Conservation (phyloP, 2,113 vertebrate species). For the Malurus cyaneus region DNA sequence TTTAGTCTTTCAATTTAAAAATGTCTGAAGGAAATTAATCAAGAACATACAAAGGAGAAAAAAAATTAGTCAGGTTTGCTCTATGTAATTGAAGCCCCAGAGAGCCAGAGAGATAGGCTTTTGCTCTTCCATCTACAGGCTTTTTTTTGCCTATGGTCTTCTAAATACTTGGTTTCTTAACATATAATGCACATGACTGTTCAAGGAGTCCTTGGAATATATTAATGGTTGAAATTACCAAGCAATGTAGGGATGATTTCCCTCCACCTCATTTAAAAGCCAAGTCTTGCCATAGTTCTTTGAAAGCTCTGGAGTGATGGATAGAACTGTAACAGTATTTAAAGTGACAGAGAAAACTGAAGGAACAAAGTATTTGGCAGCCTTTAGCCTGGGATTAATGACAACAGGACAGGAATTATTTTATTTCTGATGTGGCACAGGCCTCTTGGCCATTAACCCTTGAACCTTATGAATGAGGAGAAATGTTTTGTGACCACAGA, state of each 20-base stretch:
- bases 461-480: not conserved
- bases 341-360: not conserved
- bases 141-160: conserved; percentile 17
- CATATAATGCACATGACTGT: not conserved
- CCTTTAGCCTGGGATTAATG: not conserved
- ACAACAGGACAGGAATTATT: not conserved
- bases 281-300: not conserved
- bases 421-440: not conserved
- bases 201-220: not conserved
- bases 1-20: conserved; percentile 36
- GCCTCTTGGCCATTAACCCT: not conserved
- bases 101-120: not conserved
- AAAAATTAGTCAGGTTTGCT: not conserved
- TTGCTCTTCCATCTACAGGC: not conserved
- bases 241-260: not conserved
- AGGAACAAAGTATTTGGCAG: conserved; percentile 17
- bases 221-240: not conserved
- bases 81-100: conserved; percentile 4
- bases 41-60: not conserved
- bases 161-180: not conserved
- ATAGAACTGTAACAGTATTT: not conserved
- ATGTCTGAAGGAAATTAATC: conserved; percentile 37
- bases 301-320: not conserved
- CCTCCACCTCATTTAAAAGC: not conserved
- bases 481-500: not conserved